Base-by-base conservation (phyloP, 2,888 invertebrate genomes). In the Empis stercorea region DNA sequence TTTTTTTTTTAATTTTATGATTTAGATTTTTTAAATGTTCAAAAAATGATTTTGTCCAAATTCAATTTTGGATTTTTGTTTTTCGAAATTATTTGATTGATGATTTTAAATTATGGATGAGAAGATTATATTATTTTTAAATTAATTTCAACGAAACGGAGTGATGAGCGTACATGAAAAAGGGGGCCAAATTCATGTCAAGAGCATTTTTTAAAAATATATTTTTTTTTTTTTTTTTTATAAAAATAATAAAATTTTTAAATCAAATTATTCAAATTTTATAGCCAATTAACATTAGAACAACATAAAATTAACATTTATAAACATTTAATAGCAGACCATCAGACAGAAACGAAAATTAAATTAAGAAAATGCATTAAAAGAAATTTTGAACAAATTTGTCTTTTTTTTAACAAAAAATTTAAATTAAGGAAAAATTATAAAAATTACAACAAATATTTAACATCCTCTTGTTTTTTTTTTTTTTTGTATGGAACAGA, bases 111-210 rank as follows among this genome's bases (percentile, higher is more conserved):
- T 51, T 50, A 34, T 30, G 34, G 34, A 50, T n/a, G n/a, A n/a
- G n/a, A 39, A 38, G 4, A 36, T 44, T 45, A 44, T 37, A 44
- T 38, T 17, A 27, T 39, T 48, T 43, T 39, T 23, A 30, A 13
- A 34, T 34, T n/a, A 32, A 32, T 13, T 34, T 34, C n/a, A 34
- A 48, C 48, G 48, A 48, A 48, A 48, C 48, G 48, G 48, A 48
- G 30, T 27, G 30, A 40, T 40, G 40, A 40, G 40, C 40, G 20
- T 40, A 23, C 13, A 43, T 46, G 46, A 48, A 45, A 48, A 49
- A 50, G 50, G 52, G 52, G 48, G 49, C 49, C 49, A 52, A 47
- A 48, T 46, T 47, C 45, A 47, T 46, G 47, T 52, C 48, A 52
- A 50, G 47, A 52, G 48, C 50, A 34, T 32, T 43, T 40, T 20